phyloP scores from a whole-genome alignment of 2,113 vertebrate genomes.

The Brachyistius frenatus region DNA sequence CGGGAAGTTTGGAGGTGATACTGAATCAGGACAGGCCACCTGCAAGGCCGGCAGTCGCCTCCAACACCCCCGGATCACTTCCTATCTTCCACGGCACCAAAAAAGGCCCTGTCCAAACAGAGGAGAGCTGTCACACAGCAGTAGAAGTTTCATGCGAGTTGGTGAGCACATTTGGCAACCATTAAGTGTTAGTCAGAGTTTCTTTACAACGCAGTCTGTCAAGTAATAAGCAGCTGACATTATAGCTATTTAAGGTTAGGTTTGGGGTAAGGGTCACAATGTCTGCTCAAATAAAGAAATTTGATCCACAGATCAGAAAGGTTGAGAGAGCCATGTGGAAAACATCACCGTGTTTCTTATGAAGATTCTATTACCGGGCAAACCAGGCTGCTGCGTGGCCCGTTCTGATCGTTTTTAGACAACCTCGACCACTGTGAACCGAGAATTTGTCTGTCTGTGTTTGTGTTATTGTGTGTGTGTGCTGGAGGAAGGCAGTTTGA shows the following conservation, averaged over 20 bases:
- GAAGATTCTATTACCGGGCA: constrained; percentile 59
- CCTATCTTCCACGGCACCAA: constrained; percentile 64
- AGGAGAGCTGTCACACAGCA: constrained; percentile 43
- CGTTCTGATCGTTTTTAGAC: constrained; percentile 28
- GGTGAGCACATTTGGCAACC: constrained; percentile 82
- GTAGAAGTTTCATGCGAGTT: constrained; percentile 62
- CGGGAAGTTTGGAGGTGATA: constrained; percentile 68
- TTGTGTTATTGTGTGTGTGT: constrained; percentile 6
- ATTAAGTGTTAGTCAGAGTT: constrained; percentile 78
- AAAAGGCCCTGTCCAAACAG: constrained; percentile 46
- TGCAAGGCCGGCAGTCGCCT: constrained; percentile 62
- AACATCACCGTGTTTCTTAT: constrained; percentile 76
- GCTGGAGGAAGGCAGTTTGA: not conserved
- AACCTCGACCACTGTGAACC: constrained; percentile 11
- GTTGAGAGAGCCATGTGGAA: constrained; percentile 81
- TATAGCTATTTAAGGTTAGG: constrained; percentile 82
- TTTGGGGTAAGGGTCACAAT: constrained; percentile 76
- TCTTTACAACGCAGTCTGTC: constrained; percentile 76
- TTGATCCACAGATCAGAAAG: constrained; percentile 79
- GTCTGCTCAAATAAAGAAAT: constrained; percentile 79
- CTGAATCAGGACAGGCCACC: constrained; percentile 78
- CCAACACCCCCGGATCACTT: constrained; percentile 65
- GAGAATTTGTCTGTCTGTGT: constrained; percentile 20
- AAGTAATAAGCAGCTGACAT: constrained; percentile 81
- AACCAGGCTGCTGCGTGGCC: constrained; percentile 35